Base-by-base conservation (phyloP, 1,140 invertebrate genomes). In the Triops longicaudatus region DNA sequence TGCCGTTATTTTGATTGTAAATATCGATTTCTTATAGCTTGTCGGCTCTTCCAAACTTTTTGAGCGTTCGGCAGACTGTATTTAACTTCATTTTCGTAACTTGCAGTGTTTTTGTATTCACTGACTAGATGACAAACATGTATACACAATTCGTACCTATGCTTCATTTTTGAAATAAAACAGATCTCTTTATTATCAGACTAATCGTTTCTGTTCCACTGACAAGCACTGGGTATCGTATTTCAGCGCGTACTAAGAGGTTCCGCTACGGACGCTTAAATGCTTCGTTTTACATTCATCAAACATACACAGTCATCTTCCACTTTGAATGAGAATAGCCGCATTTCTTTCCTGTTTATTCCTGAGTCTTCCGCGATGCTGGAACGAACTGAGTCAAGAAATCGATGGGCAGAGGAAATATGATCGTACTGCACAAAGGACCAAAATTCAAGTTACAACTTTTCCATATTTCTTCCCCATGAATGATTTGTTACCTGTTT, bases 321-420 rank as follows among this genome's bases (percentile, higher is more conserved):
- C 73, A 12, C 73, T 74, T 74, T 22, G 31, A 50, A 75, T 31
- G 37, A 75, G 27, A 17, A 14, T 2, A 26, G 74, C 22, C 44
- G 10, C 11, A 26, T 11, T 22, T 41, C 6, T 44, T 75, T 12
- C 14, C 6, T 73, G 27, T 73, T 43, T 75, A 75, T 17, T 73
- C 41, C 74, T 31, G 14, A 26, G 27, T 26, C 74, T 75, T 31
- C 14, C 31, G 12, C 44, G 37, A 31, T n/a, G 31, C 27, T 73
- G 44, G 74, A 27, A 81, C 73, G 76, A 94, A 94, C 80, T 91
- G 91, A 42, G 89, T 90, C 73, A 98, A 83, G 81, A 97, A 88
- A 83, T 98, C 95, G 82, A 98, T 94, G 31, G 96, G 96, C 80
- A 98, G 87, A 26, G 96, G 97, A 85, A 98, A 98, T 77, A 98